Evolutionary conservation across 2,797 vertebrate genomes (phyloP), one percentile per base, ranked within the genome.

Genomic region (Anguilla marmorata): DNA sequence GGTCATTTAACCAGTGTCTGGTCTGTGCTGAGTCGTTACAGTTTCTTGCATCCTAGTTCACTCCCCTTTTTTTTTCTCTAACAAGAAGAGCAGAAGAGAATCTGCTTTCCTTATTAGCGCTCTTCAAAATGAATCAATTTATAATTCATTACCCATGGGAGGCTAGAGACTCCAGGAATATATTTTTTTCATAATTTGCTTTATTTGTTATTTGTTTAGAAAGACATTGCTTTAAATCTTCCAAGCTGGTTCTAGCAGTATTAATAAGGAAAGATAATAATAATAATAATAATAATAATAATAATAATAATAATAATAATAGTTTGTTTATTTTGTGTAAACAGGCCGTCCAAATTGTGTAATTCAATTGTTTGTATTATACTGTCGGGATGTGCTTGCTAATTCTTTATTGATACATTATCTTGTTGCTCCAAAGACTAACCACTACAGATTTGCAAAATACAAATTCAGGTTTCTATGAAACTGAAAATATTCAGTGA

Each of bases 1-100:
- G 93, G 94, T 95, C 94, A 94, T 95, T 96, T 94, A 95, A 90
- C 92, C 91, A 89, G 92, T 91, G 93, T 93, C 94, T 94, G 92
- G 88, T 93, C 93, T 92, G 91, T 93, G 94, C 93, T 92, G 91
- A 90, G 89, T 91, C 93, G 91, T 92, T 91, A 90, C 91, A 91
- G 88, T 91, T 91, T 83, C 88, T 89, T 85, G 74, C 60, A 85
- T 79, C 54, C 87, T 9, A 74, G 88, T 41, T 91, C 88, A 11
- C 80, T 91, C 86, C 88, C 60, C 89, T 52, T 87, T 85, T 85
- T 88, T 86, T 74, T 85, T 82, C 79, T 80, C 66, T 90, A 88
- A 89, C 85, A 89, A 89, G 87, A 80, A 89, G 82, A 76, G 58
- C 72, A 86, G 86, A 37, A 86, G 69, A 85, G 41, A 88, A 54